phyloP scores from a whole-genome alignment of 2,888 invertebrate genomes.

The Harpalus rufipes region DNA sequence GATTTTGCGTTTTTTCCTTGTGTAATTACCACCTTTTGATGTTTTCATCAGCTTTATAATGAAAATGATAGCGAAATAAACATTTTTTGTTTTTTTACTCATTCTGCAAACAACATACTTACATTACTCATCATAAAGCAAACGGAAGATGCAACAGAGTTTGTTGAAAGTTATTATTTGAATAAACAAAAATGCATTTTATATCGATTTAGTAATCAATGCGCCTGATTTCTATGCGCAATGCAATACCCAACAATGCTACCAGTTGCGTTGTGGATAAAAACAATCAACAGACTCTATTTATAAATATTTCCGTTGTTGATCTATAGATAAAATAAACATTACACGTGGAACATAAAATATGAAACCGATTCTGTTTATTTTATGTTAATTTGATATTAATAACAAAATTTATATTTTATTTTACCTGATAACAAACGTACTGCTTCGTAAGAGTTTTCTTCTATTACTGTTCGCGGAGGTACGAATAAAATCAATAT shows the following conservation, averaged over 20 bases:
- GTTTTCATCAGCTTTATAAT: constrained; percentile 54
- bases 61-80: constrained; percentile 58
- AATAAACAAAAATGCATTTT: constrained; percentile 31
- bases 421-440: constrained; percentile 4
- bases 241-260: background rate
- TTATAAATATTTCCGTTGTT: background rate
- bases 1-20: constrained; percentile 28
- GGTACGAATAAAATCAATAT: constrained; percentile 54
- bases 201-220: constrained; percentile 44
- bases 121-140: constrained; percentile 25
- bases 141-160: background rate
- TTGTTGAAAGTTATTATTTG: constrained; percentile 1
- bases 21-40: constrained; percentile 40
- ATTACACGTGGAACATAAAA: background rate
- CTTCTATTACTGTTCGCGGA: constrained; percentile 34
- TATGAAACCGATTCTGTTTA: background rate
- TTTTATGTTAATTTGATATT: background rate
- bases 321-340: constrained; percentile 25
- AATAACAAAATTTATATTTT: background rate
- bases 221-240: constrained; percentile 45
- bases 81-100: constrained; percentile 23
- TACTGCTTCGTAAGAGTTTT: background rate
- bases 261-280: background rate
- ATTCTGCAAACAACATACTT: constrained; percentile 46
- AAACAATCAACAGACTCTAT: background rate